Evolutionary conservation across 2,888 invertebrate genomes (phyloP), one percentile per base, ranked within the genome.

Genomic region (Pyrocoelia pectoralis): DNA sequence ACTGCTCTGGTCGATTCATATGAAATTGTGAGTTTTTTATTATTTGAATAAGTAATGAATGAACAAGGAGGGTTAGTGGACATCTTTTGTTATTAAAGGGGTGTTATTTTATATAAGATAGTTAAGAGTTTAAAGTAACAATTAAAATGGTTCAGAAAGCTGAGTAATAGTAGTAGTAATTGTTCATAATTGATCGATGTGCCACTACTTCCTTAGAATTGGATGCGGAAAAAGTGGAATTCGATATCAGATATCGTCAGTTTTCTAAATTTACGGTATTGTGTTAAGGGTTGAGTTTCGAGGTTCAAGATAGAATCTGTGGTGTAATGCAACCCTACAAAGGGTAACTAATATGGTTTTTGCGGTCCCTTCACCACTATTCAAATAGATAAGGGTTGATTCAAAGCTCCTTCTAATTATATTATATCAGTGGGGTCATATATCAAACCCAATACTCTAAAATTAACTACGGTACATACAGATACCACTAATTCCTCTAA

Each of bases 361-460:
- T 80, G 80, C 80, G 75, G 77, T 75, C 79, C 78, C 78, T 78
- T 76, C 76, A 69, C 78, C 76, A 79, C 80, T 79, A 80, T 79
- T 80, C 80, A 80, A 79, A 80, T 79, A 80, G 80, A 80, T 80
- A 80, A 80, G 79, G 80, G 80, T 77, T 76, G 77, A 79, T 77
- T 77, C 79, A 78, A 77, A 79, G 78, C 79, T 79, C 76, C 76
- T 78, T 77, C 79, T 80, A 80, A 80, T 80, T 80, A 80, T 80
- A 80, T 80, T 80, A 80, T 79, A 79, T 80, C 79, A 79, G 78
- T 76, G 73, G 77, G 78, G 78, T 80, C 79, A 79, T 80, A 80
- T 79, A 80, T 80, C 80, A 80, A 76, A 74, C 75, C 74, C 72
- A 77, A 79, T 65, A 65, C 61, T 67, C 65, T 61, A 65, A 65